Evolutionary conservation across 2,888 invertebrate genomes (phyloP), one percentile per base, ranked within the genome.

Genomic region (Epistrophella euchroma): DNA sequence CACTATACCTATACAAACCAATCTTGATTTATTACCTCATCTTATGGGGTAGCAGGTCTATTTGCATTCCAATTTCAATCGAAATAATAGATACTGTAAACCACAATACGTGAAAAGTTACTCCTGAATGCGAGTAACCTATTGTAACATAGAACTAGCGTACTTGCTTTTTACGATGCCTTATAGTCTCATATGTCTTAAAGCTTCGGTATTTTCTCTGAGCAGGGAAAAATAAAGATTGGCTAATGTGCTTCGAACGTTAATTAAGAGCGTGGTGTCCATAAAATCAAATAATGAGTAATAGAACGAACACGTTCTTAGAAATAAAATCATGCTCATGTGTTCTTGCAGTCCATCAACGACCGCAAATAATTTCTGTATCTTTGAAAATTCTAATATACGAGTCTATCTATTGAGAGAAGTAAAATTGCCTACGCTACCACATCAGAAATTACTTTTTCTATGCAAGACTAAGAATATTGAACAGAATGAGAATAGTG

Each of bases 241-340:
- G 60, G 19, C 28, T 50, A n/a, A n/a, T n/a, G n/a, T 47, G 47
- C 50, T 75, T 58, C 50, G 52, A 66, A 76, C 76, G 80, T 85
- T 85, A 85, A 85, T 85, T 85, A 85, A 85, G 80, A 72, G 68
- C 79, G 37, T 66, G 32, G 15, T 66, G 66, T 80, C 79, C 66
- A 85, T 85, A 85, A 85, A 85, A 85, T 75, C 74, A 80, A 75
- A 68, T 85, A 85, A 85, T 85, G 75, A 85, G 84, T 84, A 84
- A 84, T 84, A 71, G 84, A 84, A 66, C 32, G 81, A 62, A 71
- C 71, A 76, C 71, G 71, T 64, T 55, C 28, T 19, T 13, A 25
- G 60, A 37, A 74, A 74, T 76, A 71, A 19, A 47, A 66, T 47
- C 47, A 47, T 47, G 0, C 32, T 45, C 0, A 17, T 64, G n/a